Percentiles rank a stretch among this genome's conserved stretches.
These are phyloP conservation scores for Monodelphis domestica DNA, from an alignment of 2,797 vertebrate genomes.

Conservation along the genomic window DNA sequence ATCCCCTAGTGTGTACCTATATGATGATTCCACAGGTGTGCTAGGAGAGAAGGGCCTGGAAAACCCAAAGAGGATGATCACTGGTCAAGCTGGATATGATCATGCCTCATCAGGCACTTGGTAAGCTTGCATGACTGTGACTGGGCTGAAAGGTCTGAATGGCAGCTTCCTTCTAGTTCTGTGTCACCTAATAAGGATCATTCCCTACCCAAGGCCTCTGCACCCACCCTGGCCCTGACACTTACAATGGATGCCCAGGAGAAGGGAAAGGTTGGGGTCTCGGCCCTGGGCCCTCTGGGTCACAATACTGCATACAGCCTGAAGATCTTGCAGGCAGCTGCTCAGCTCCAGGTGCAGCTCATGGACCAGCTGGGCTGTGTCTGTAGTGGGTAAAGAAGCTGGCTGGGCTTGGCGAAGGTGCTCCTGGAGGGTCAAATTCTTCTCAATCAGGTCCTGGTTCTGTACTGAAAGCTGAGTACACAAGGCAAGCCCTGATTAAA, in stretches of 20 bases:
- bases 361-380: constrained; percentile 86
- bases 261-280: constrained; percentile 96
- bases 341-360: constrained; percentile 91
- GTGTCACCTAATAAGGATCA: neutral
- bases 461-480: constrained; percentile 91
- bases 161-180: neutral
- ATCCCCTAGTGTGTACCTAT: neutral
- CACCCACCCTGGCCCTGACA: neutral
- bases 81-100: neutral
- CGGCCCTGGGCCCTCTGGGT: constrained; percentile 95
- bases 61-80: neutral
- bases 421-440: constrained; percentile 95
- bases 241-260: constrained; percentile 95
- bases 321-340: constrained; percentile 92
- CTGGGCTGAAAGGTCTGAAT: neutral
- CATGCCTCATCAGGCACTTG: neutral
- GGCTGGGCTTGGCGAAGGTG: constrained; percentile 86
- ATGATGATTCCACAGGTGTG: neutral
- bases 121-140: neutral
- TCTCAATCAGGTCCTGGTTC: constrained; percentile 97
- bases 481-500: constrained; percentile 27
- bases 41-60: neutral
- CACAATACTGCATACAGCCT: constrained; percentile 94
- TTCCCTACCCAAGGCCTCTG: constrained; percentile 20
- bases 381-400: constrained; percentile 81